These are phyloP conservation scores for Hemithea aestivaria DNA, from an alignment of 2,888 invertebrate species.

Conservation along the genomic window DNA sequence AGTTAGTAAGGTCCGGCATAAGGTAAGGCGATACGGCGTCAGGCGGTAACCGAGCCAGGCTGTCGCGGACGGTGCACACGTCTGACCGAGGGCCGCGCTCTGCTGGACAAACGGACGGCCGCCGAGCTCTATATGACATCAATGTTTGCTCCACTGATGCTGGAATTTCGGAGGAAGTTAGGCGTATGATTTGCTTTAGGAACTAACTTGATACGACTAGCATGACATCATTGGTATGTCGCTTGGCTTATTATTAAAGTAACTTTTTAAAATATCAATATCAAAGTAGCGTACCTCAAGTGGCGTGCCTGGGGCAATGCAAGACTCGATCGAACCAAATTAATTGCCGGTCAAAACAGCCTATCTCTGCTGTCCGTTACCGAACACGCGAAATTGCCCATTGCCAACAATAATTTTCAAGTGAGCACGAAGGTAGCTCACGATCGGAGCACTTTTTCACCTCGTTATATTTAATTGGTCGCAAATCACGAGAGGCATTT, in stretches of 20 bases:
- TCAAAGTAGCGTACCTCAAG: slow-evolving; percentile 8
- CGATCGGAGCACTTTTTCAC: slow-evolving; percentile 19
- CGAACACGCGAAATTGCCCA: slow-evolving; percentile 25
- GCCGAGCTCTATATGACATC: slow-evolving; percentile 24
- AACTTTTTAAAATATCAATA: no score
- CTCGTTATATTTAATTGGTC: slow-evolving; percentile 24
- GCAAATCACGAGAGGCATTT: slow-evolving; percentile 9
- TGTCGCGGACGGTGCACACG: slow-evolving; percentile 39
- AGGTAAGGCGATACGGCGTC: slow-evolving; percentile 51
- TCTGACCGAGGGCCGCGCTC: slow-evolving; percentile 51
- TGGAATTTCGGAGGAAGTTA: background rate
- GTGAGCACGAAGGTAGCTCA: slow-evolving; percentile 14
- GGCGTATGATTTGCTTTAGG: background rate
- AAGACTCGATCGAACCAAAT: slow-evolving; percentile 34
- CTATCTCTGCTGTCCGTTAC: slow-evolving; percentile 44
- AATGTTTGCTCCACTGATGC: background rate
- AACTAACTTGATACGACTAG: background rate
- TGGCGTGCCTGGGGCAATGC: slow-evolving; percentile 26
- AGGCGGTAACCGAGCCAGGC: slow-evolving; percentile 60
- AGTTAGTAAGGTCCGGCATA: slow-evolving; percentile 1
- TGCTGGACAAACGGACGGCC: slow-evolving; percentile 52
- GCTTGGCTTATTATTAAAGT: no score
- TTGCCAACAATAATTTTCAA: slow-evolving; percentile 23
- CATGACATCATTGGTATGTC: slow-evolving; percentile 1
- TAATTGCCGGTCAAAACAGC: slow-evolving; percentile 42